Evolutionary conservation across 2,113 vertebrate species (phyloP).

Genomic region (Aplodontia rufa): DNA sequence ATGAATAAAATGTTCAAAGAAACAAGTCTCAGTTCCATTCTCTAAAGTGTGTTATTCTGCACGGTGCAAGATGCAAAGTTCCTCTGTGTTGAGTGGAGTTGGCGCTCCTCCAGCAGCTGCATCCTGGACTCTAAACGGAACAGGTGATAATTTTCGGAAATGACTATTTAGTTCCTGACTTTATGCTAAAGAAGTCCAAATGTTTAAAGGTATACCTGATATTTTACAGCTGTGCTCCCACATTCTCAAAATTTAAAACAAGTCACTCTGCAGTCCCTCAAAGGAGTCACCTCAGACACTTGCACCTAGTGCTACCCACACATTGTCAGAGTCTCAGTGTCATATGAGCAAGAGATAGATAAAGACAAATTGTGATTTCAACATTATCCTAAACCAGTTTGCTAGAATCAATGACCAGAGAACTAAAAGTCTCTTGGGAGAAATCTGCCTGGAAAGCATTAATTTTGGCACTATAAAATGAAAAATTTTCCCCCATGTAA

Average conservation of each 20-base stretch:
- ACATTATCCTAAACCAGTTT: not conserved
- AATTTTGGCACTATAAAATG: not conserved
- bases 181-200: not conserved
- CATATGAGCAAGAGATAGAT: not conserved
- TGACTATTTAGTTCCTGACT: no score
- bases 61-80: not conserved
- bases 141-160: not conserved
- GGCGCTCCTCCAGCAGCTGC: not conserved
- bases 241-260: not conserved
- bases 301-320: no score
- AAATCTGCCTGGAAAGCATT: not conserved
- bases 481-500: not conserved
- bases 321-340: not conserved
- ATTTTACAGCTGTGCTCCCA: not conserved
- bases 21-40: not conserved
- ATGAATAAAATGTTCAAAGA: not conserved
- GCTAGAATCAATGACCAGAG: not conserved
- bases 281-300: no score
- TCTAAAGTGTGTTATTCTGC: not conserved
- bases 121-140: not conserved
- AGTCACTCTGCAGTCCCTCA: not conserved
- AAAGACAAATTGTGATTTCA: not conserved
- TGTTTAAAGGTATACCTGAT: not conserved
- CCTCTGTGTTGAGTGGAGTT: not conserved
- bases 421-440: not conserved